Conservation (phyloP, 2,113 vertebrate species). For the Aleadryas rufinucha region DNA sequence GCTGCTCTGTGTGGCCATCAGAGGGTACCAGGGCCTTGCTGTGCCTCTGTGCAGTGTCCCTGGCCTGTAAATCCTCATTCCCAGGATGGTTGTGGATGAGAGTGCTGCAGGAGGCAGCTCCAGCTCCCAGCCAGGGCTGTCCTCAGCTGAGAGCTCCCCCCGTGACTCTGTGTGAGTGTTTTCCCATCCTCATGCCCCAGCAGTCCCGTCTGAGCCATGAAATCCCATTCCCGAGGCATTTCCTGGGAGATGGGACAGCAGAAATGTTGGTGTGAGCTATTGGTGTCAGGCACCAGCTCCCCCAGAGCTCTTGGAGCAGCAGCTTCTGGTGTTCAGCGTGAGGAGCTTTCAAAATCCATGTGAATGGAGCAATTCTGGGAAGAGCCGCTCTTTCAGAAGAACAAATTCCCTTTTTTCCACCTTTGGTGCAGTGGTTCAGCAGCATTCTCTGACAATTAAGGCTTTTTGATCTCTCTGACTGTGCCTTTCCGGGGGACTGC, state of each 20-base stretch:
- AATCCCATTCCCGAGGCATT: accelerated
- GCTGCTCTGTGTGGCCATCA: background rate
- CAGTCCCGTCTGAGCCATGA: background rate
- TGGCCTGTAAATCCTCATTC: background rate
- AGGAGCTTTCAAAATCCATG: background rate
- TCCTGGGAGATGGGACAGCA: background rate
- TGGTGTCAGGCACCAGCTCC: background rate
- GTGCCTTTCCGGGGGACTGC: background rate
- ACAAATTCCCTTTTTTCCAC: background rate
- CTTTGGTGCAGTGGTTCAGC: background rate
- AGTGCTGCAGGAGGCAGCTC: background rate
- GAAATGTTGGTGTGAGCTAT: background rate
- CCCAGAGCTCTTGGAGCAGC: background rate
- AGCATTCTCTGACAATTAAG: background rate
- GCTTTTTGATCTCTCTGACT: background rate
- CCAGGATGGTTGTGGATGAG: accelerated
- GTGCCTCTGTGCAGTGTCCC: background rate
- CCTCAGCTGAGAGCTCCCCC: background rate
- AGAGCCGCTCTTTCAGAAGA: background rate
- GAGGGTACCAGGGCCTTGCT: background rate
- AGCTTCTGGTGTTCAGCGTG: background rate
- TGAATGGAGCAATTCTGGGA: background rate
- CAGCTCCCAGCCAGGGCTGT: background rate
- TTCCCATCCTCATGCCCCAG: background rate
- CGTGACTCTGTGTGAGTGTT: background rate